phyloP scores from a whole-genome alignment of 2,888 invertebrate genomes.

The Ennomos erosarius region DNA sequence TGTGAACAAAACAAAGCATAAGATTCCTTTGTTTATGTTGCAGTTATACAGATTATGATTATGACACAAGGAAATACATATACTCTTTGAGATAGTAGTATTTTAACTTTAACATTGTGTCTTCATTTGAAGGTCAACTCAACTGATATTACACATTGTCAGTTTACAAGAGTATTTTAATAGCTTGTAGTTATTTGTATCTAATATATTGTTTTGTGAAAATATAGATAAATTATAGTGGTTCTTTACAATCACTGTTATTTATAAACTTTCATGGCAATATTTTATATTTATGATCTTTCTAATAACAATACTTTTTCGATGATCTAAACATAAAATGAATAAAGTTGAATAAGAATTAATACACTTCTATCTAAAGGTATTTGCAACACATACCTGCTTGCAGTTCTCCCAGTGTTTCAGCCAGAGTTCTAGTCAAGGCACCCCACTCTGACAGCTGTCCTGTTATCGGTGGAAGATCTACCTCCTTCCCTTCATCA shows the following conservation, averaged over 20 bases:
- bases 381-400: slow-evolving; percentile 61
- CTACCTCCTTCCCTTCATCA: slow-evolving; percentile 79
- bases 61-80: slow-evolving; percentile 18
- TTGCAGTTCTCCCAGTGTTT: slow-evolving; percentile 89
- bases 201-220: background rate
- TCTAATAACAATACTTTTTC: too few species aligned
- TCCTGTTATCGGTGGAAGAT: slow-evolving; percentile 87
- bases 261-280: too few species aligned
- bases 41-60: background rate
- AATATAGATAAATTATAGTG: background rate
- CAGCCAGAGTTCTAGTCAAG: slow-evolving; percentile 88
- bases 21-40: slow-evolving; percentile 20
- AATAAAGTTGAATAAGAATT: too few species aligned
- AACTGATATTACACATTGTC: background rate
- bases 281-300: too few species aligned
- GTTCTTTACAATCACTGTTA: too few species aligned
- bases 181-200: background rate
- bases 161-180: too few species aligned
- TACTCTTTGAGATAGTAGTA: slow-evolving; percentile 21
- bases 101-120: background rate
- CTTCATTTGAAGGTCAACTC: slow-evolving; percentile 10
- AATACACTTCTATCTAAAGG: too few species aligned
- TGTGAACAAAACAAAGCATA: slow-evolving; percentile 3
- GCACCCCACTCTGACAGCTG: slow-evolving; percentile 88
- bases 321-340: too few species aligned